These are phyloP conservation scores for Hyposoter dolosus DNA, from an alignment of 2,888 invertebrate species.

Conservation along the genomic window DNA sequence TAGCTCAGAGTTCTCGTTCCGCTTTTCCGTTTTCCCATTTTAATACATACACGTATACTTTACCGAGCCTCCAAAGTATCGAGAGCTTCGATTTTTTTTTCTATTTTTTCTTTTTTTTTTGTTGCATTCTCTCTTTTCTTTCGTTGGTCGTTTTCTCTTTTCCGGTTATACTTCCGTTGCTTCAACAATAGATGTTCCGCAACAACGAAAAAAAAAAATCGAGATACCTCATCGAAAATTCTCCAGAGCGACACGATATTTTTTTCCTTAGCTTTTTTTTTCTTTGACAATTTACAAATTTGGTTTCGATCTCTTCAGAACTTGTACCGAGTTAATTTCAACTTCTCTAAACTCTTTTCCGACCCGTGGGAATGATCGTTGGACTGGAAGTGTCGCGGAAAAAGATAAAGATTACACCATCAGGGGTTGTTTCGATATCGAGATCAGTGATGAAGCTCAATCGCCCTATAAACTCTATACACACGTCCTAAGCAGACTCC, in stretches of 20 bases:
- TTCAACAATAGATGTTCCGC: constrained; percentile 59
- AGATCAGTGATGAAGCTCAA: constrained; percentile 33
- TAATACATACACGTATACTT: constrained; percentile 41
- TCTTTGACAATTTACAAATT: neutral
- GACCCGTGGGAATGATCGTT: neutral
- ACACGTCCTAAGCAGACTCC: constrained; percentile 37
- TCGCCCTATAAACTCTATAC: constrained; percentile 21
- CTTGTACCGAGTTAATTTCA: neutral
- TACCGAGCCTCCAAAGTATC: constrained; percentile 52
- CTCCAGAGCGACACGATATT: constrained; percentile 7
- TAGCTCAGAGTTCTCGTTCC: constrained; percentile 46
- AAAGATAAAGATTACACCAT: constrained; percentile 6
- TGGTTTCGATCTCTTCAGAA: neutral
- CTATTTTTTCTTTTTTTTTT: constrained; percentile 58
- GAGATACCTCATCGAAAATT: constrained; percentile 19
- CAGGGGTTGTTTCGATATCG: constrained; percentile 25
- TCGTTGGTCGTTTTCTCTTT: constrained; percentile 50
- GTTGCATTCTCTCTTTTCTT: constrained; percentile 11
- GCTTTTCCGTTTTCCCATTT: constrained; percentile 58
- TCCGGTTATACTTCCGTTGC: constrained; percentile 56
- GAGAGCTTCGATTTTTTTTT: constrained; percentile 57
- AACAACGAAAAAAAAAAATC: constrained; percentile 32
- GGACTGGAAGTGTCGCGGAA: neutral
- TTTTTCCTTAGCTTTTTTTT: neutral
- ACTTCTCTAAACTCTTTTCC: neutral